A percentile compares a stretch with the other conserved stretches of the same genome.
These are phyloP conservation scores for Myxocyprinus asiaticus DNA, from an alignment of 2,113 vertebrate species.

Conservation along the genomic window DNA sequence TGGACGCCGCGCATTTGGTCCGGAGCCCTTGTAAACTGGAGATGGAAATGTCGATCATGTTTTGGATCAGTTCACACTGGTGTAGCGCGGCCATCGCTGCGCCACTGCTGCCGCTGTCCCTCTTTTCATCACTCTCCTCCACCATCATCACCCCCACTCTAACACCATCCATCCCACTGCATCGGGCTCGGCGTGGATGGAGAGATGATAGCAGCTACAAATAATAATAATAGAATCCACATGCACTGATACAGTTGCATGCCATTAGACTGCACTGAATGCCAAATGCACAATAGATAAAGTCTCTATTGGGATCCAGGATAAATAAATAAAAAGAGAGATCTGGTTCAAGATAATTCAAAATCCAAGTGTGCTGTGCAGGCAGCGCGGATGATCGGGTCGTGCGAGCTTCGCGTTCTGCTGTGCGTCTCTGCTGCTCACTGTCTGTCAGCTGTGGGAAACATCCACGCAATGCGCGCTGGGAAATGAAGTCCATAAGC, in stretches of 20 bases:
- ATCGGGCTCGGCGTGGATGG: conserved; percentile 28
- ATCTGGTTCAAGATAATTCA: conserved; percentile 11
- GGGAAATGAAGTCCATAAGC: conserved; percentile 70
- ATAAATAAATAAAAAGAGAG: no score
- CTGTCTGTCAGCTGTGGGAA: conserved; percentile 79
- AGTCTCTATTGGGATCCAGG: no score
- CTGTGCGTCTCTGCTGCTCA: conserved; percentile 57
- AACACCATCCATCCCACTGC: conserved; percentile 35
- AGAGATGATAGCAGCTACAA: conserved; percentile 7
- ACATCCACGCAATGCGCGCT: conserved; percentile 70
- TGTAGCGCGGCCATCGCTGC: conserved; percentile 76
- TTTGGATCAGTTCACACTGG: conserved; percentile 94
- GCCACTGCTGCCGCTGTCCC: conserved; percentile 53
- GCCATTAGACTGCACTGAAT: conserved; percentile 27
- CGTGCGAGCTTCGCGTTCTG: conserved; percentile 55
- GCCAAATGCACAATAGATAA: no score
- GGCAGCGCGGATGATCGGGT: conserved; percentile 20
- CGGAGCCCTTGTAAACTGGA: conserved; percentile 92
- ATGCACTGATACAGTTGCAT: conserved; percentile 11
- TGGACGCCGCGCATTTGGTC: conserved; percentile 93
- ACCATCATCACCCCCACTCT: conserved; percentile 22
- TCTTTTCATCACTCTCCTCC: conserved; percentile 35
- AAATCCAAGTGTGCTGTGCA: conserved; percentile 28
- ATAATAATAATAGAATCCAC: conserved; percentile 7
- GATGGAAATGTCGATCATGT: conserved; percentile 96